phyloP scores from a whole-genome alignment of 1,140 invertebrate species.

The Sminthurides bifidus region DNA sequence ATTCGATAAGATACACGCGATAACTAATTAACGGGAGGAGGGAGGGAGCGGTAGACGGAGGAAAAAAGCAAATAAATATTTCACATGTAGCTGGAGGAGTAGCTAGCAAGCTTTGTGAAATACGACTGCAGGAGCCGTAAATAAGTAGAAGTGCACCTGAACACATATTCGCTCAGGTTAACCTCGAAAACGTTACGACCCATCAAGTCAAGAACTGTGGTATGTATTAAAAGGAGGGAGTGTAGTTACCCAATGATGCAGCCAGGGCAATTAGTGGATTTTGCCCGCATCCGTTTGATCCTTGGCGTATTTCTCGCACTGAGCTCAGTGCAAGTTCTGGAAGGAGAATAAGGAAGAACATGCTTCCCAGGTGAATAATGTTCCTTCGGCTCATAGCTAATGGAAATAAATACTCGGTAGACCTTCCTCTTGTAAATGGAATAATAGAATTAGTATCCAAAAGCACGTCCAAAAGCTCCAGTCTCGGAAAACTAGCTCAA shows the following conservation, averaged over 20 bases:
- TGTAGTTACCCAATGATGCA: constrained; percentile 29
- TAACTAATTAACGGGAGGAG: not conserved
- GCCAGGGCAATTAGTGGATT: constrained; percentile 31
- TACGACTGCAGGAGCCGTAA: no score
- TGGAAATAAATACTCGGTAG: constrained; percentile 26
- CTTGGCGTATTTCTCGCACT: constrained; percentile 18
- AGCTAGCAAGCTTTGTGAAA: no score
- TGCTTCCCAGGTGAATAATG: constrained; percentile 9
- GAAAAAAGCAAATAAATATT: constrained; percentile 9
- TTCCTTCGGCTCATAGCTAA: constrained; percentile 25
- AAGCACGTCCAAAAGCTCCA: no score
- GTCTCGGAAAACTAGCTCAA: not conserved
- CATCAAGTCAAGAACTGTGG: no score
- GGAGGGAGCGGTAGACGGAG: not conserved
- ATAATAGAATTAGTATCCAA: no score
- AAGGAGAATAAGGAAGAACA: constrained; percentile 3
- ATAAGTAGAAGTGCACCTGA: no score
- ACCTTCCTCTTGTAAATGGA: no score
- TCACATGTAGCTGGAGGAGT: no score
- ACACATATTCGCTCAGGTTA: no score
- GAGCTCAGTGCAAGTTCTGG: not conserved
- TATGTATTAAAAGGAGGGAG: no score
- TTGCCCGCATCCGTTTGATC: constrained; percentile 30
- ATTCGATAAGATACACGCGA: no score
- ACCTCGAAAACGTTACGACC: no score